phyloP scores from a whole-genome alignment of 2,888 invertebrate genomes.

The Uloborus plumipes region DNA sequence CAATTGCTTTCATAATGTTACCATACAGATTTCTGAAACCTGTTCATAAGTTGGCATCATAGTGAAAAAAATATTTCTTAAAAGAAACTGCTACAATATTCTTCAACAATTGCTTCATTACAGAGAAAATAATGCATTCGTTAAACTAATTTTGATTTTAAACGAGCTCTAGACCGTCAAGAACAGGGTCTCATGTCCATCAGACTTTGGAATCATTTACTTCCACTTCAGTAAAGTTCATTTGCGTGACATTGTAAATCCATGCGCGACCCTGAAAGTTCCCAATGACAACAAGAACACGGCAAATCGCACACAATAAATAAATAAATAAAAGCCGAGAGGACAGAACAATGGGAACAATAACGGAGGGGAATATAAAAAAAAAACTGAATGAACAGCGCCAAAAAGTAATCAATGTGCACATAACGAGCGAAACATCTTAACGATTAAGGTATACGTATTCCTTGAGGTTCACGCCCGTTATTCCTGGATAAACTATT shows the following conservation, averaged over 20 bases:
- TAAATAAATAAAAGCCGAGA: neutral
- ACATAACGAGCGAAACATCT: slow-evolving; percentile 2
- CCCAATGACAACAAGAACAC: slow-evolving; percentile 7
- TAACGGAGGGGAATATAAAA: neutral
- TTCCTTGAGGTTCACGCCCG: slow-evolving; percentile 29
- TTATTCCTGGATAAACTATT: slow-evolving; percentile 20
- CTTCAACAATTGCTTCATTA: no score
- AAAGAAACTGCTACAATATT: no score
- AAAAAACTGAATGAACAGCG: neutral
- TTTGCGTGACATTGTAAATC: slow-evolving; percentile 18
- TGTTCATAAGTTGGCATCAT: no score
- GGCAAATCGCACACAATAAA: slow-evolving; percentile 11
- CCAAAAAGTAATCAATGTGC: neutral
- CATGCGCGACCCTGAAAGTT: slow-evolving; percentile 8
- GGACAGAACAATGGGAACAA: slow-evolving; percentile 14
- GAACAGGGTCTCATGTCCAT: neutral
- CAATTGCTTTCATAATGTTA: no score
- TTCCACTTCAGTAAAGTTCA: slow-evolving; percentile 11
- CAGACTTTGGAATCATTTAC: neutral
- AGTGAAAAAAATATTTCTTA: no score
- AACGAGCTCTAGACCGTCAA: no score
- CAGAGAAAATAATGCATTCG: no score
- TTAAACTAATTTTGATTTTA: no score
- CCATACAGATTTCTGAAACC: no score
- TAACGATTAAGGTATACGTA: slow-evolving; percentile 5